phyloP scores from a whole-genome alignment of 2,797 vertebrate genomes.

The Chaetodon trifasciatus region DNA sequence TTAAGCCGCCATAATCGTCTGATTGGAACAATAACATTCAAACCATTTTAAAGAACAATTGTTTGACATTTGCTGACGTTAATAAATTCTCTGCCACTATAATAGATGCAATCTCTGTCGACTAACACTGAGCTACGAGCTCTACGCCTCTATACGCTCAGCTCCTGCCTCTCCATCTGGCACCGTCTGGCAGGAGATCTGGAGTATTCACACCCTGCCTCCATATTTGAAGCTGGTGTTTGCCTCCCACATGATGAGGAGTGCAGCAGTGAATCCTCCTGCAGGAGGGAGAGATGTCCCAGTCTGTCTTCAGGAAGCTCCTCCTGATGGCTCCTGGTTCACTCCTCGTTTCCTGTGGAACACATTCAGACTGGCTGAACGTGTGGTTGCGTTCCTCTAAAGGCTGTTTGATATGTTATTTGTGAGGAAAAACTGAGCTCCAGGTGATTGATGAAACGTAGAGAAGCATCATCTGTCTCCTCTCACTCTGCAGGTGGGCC shows the following conservation, averaged over 20 bases:
- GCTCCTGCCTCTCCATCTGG: constrained; percentile 54
- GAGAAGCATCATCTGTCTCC: background rate
- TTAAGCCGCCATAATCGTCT: too few relatives aligned
- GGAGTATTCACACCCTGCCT: constrained; percentile 39
- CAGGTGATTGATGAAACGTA: background rate
- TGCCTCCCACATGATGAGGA: constrained; percentile 44
- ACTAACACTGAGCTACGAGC: constrained; percentile 14
- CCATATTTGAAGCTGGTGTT: constrained; percentile 41
- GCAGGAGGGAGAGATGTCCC: constrained; percentile 38
- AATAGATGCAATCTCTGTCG: constrained; percentile 5
- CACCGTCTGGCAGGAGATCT: constrained; percentile 43
- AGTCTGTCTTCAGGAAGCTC: constrained; percentile 34
- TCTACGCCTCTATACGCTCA: background rate
- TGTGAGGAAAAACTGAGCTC: too few relatives aligned
- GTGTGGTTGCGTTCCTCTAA: too few relatives aligned
- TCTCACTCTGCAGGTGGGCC: background rate
- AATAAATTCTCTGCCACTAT: background rate
- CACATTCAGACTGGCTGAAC: constrained; percentile 10
- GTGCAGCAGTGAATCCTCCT: constrained; percentile 41
- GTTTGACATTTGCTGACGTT: background rate
- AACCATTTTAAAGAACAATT: background rate
- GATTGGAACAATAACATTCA: background rate
- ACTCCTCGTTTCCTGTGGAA: constrained; percentile 13
- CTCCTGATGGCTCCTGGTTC: background rate
- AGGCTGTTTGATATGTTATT: too few relatives aligned